A percentile compares a stretch with the other conserved stretches of the same genome.
phyloP scores from a whole-genome alignment of 2,888 invertebrate species.

The Xanthorhoe designata region DNA sequence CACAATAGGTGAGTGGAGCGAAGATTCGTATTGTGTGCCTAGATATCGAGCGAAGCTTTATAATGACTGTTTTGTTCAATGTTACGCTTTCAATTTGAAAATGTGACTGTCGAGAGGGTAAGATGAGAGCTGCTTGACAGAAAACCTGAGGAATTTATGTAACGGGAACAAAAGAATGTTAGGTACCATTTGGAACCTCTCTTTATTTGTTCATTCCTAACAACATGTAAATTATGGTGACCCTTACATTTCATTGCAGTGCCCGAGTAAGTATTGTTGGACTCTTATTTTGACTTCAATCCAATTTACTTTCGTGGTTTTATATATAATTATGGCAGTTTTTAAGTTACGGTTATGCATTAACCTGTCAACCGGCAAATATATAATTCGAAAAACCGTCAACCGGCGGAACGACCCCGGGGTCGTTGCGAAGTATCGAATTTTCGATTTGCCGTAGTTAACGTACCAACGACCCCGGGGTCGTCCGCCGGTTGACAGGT shows the following conservation, averaged over 20 bases:
- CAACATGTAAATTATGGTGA: not conserved
- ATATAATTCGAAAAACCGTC: no score
- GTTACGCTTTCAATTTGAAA: conserved; percentile 25
- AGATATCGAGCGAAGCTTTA: conserved; percentile 22
- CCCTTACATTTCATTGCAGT: not conserved
- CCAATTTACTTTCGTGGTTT: no score
- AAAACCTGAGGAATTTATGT: conserved; percentile 12
- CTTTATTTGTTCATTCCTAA: not conserved
- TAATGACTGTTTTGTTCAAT: conserved; percentile 30
- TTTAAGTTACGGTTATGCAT: no score
- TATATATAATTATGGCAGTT: no score
- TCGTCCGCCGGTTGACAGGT: no score
- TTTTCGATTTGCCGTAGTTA: no score
- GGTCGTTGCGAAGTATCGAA: no score
- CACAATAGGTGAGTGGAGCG: conserved; percentile 31
- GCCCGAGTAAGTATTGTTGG: no score
- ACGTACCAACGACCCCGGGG: no score
- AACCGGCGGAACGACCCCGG: no score
- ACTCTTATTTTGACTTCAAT: no score
- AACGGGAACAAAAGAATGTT: conserved; percentile 19
- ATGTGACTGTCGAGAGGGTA: conserved; percentile 17
- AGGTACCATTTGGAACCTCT: not conserved
- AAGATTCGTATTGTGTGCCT: conserved; percentile 31
- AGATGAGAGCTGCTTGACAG: conserved; percentile 22
- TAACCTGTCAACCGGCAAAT: no score